Evolutionary conservation across 1,140 invertebrate species (phyloP).

Genomic region (Bombus vancouverensis): DNA sequence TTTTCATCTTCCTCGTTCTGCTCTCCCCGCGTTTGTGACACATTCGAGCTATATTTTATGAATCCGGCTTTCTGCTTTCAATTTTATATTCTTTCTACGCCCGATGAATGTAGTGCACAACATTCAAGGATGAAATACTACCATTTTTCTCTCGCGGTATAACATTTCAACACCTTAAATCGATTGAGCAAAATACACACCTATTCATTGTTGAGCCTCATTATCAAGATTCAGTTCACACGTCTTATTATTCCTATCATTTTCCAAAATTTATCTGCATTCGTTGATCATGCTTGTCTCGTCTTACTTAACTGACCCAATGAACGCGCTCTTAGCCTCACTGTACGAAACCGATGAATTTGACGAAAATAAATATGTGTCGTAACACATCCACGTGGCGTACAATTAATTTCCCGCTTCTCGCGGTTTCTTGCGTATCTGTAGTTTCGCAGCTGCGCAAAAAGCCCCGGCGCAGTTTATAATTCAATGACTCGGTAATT

Average conservation of each 20-base stretch:
- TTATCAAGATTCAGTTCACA: background rate
- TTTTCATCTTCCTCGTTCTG: background rate
- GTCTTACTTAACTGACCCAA: background rate
- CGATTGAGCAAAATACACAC: background rate
- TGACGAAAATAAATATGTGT: constrained; percentile 36
- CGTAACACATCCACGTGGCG: constrained; percentile 11
- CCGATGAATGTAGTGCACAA: background rate
- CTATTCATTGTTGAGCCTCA: background rate
- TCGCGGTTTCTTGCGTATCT: background rate
- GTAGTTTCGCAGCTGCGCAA: background rate
- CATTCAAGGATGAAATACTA: background rate
- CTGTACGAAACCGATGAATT: background rate
- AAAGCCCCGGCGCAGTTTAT: constrained; percentile 9
- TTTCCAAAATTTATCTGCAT: background rate
- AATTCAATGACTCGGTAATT: constrained; percentile 52
- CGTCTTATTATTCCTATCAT: background rate
- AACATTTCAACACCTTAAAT: background rate
- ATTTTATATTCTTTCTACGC: background rate
- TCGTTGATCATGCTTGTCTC: background rate
- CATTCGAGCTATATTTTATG: background rate
- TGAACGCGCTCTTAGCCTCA: background rate
- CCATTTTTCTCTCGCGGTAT: background rate
- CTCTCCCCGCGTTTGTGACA: background rate
- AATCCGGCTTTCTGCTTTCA: background rate
- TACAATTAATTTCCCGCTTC: constrained; percentile 44